phyloP scores from a whole-genome alignment of 1,140 invertebrate genomes.

The Brachionus calyciflorus region DNA sequence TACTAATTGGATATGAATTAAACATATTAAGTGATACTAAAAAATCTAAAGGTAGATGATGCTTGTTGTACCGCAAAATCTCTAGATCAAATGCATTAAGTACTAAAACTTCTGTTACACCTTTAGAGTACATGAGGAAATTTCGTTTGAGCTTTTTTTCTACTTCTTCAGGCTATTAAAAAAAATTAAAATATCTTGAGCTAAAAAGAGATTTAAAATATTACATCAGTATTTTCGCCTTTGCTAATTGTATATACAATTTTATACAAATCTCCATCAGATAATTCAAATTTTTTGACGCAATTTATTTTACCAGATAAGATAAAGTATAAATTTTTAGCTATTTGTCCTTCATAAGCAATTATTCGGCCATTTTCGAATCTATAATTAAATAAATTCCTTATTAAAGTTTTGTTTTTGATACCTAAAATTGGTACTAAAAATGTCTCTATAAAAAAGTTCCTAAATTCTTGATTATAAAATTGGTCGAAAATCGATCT shows the following conservation, averaged over 20 bases:
- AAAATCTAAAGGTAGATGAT: conserved; percentile 30
- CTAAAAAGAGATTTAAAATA: background rate
- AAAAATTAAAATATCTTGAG: background rate
- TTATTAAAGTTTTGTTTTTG: too few species aligned
- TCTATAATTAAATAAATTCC: background rate
- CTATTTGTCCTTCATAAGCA: conserved; percentile 15
- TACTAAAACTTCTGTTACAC: conserved; percentile 23
- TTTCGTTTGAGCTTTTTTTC: conserved; percentile 1
- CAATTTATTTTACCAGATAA: conserved; percentile 43
- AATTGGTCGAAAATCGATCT: too few species aligned
- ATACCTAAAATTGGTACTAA: too few species aligned
- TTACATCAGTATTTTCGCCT: conserved; percentile 3
- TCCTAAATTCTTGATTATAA: too few species aligned
- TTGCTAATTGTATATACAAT: background rate
- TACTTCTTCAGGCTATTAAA: conserved; percentile 31
- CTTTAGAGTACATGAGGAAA: conserved; percentile 12
- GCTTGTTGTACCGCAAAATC: background rate
- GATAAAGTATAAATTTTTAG: conserved; percentile 10
- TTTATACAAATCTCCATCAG: conserved; percentile 29
- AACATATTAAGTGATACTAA: conserved; percentile 19
- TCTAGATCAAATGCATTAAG: conserved; percentile 2
- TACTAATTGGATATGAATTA: conserved; percentile 21
- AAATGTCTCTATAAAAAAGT: too few species aligned
- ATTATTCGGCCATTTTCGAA: conserved; percentile 28
- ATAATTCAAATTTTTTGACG: conserved; percentile 18